These are phyloP conservation scores for Thyatira batis DNA, from an alignment of 2,888 invertebrate genomes.

Conservation along the genomic window DNA sequence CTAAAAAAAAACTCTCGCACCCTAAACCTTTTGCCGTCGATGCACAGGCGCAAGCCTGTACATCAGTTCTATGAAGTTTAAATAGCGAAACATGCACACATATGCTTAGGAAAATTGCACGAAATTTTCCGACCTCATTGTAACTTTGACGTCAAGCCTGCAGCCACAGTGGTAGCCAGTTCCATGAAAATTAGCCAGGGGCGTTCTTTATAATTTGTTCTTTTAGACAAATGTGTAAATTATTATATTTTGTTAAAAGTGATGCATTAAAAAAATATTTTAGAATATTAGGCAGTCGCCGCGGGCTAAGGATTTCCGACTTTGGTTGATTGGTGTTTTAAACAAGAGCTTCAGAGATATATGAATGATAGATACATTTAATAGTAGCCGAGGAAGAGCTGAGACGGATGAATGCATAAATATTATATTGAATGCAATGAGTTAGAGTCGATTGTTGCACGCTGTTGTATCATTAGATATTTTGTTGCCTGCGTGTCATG, in stretches of 20 bases:
- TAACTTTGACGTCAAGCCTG: slow-evolving; percentile 49
- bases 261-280: slow-evolving; percentile 16
- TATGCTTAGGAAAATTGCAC: slow-evolving; percentile 65
- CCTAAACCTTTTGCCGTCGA: slow-evolving; percentile 46
- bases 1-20: slow-evolving; percentile 54
- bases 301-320: slow-evolving; percentile 11
- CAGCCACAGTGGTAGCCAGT: slow-evolving; percentile 23
- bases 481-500: not conserved
- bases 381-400: not conserved
- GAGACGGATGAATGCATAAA: not conserved
- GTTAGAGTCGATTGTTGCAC: not conserved
- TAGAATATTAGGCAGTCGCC: slow-evolving; percentile 19
- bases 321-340: not conserved
- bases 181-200: slow-evolving; percentile 23
- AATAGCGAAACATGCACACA: slow-evolving; percentile 32
- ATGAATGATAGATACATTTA: not conserved
- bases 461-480: not conserved
- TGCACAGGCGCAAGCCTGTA: slow-evolving; percentile 67
- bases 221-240: slow-evolving; percentile 16
- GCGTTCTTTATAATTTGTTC: slow-evolving; percentile 16
- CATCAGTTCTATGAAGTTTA: slow-evolving; percentile 39
- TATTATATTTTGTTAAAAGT: slow-evolving; percentile 12
- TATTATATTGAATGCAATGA: not conserved
- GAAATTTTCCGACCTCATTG: slow-evolving; percentile 68
- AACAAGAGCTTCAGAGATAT: not conserved